Base-by-base conservation (phyloP, 2,113 vertebrate genomes). In the Phasianus colchicus region DNA sequence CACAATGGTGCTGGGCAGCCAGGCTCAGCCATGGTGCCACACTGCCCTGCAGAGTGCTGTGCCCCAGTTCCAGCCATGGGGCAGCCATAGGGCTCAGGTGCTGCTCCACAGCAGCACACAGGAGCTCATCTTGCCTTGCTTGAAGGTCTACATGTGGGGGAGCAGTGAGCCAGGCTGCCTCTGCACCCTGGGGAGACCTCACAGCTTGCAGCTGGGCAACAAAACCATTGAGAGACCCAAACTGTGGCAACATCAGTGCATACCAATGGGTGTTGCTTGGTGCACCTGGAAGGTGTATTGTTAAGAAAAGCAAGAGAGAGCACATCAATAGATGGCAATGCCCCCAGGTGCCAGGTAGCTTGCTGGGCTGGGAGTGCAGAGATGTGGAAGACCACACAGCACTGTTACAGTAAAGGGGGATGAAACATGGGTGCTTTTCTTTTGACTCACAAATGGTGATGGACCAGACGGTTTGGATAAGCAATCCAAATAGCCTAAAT, bases 401-500 rank as follows among this genome's bases (percentile, higher is more conserved):
- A 34, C 25, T 1, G 0, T 4, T 29, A 2, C 13, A 43, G 55
- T 45, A 34, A 8, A 52, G 36, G 24, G 65, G 21, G 9, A 32
- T 43, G 63, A 11, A 19, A 5, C 42, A 36, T 43, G 52, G 45
- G 52, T 48, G 47, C 1, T 88, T 8, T n/a, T 40, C 20, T 61
- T 36, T 86, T 2, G 29, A 83, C 75, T 54, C 83, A 64, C 83
- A 83, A 86, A 38, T 52, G 9, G 34, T 5, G 54, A 60, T 34
- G 55, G 63, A 19, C 9, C 24, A 38, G 80, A 25, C 5, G 38
- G 73, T 70, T 43, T 92, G 81, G 87, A 61, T 55, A 42, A 69
- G 72, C 54, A 38, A 27, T 43, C 43, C 64, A 83, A 70, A 76
- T 2, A 89, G 55, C 92, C 87, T 36, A 70, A 96, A 86, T 76